Evolutionary conservation across 2,113 vertebrate genomes (phyloP).

Genomic region (Plecotus auritus): DNA sequence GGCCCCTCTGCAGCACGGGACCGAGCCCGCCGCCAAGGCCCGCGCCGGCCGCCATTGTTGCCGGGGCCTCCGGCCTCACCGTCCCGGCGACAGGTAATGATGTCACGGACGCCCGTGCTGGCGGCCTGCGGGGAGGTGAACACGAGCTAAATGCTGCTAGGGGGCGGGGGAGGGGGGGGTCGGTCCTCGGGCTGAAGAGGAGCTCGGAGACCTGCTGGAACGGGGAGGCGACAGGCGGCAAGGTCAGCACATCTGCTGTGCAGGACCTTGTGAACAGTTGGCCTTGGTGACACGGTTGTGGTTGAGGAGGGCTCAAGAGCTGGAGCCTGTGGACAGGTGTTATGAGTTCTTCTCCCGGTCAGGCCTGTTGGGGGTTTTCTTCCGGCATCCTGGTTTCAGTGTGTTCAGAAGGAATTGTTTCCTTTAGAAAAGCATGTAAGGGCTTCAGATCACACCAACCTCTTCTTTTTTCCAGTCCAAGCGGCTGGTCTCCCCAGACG

Average conservation of each 20-base stretch:
- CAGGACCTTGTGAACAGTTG: background rate
- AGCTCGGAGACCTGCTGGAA: background rate
- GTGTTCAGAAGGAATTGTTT: background rate
- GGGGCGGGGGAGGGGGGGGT: no score
- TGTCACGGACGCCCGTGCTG: background rate
- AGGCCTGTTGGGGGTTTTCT: background rate
- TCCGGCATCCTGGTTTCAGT: background rate
- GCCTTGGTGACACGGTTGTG: background rate
- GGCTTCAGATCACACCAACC: background rate
- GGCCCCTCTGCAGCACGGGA: background rate
- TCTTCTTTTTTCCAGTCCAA: background rate
- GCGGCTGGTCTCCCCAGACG: background rate
- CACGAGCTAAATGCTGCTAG: background rate
- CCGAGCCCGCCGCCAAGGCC: constrained; percentile 48
- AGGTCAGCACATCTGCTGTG: background rate
- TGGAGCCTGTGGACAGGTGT: background rate
- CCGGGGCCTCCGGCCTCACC: constrained; percentile 17
- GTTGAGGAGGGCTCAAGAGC: background rate
- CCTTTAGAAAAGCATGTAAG: background rate
- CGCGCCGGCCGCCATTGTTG: constrained; percentile 67
- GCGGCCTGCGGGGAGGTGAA: background rate
- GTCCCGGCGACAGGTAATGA: constrained; percentile 55
- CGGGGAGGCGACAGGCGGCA: background rate
- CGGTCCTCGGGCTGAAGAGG: background rate
- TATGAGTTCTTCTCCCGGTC: background rate